Evolutionary conservation across 1,140 invertebrate genomes (phyloP), one percentile per base, ranked within the genome.

Genomic region (Tetragnatha versicolor): DNA sequence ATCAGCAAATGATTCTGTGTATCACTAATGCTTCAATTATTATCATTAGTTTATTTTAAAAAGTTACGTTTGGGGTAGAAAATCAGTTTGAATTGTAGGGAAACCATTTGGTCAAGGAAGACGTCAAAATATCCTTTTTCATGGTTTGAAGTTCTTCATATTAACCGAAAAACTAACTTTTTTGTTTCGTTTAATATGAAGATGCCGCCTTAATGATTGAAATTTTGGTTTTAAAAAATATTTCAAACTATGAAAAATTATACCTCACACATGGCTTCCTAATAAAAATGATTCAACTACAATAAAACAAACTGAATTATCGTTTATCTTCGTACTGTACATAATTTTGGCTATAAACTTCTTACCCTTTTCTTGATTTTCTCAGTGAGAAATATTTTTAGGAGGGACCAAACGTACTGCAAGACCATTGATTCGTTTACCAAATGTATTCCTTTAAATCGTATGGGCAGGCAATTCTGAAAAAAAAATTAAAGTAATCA

Each of bases 351-450:
- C n/a, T n/a, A 33, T 33, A n/a, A n/a, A 69, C 14, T 25, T 42
- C 63, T 88, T 86, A 94, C 93, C 85, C 92, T 91, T 35, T 92
- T 89, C 82, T 91, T 90, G 51, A 92, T 93, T 86, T 94, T 93
- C 66, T 94, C 93, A 81, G 93, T 93, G 2, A 95, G 86, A 84
- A 95, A 94, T 3, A 93, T 93, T 79, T 93, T 93, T 42, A 94
- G 89, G 25, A 95, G 88, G 17, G 92, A 90, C 12, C 94, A 87
- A n/a, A 92, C 90, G 0, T 93, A 92, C 83, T 94, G 92, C 5
- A 95, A 91, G 84, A 94, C 94, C 89, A 93, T 93, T 0, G 93
- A 93, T 81, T 94, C 92, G 29, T 92, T 93, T 33, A 95, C 90
- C 84, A 95, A 94, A 87, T 95, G 94, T 82, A 95, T 91, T 7